Percentiles rank a stretch among this genome's conserved stretches.
Conservation (phyloP, 2,113 vertebrate genomes). For the Myiagra hebetior region DNA sequence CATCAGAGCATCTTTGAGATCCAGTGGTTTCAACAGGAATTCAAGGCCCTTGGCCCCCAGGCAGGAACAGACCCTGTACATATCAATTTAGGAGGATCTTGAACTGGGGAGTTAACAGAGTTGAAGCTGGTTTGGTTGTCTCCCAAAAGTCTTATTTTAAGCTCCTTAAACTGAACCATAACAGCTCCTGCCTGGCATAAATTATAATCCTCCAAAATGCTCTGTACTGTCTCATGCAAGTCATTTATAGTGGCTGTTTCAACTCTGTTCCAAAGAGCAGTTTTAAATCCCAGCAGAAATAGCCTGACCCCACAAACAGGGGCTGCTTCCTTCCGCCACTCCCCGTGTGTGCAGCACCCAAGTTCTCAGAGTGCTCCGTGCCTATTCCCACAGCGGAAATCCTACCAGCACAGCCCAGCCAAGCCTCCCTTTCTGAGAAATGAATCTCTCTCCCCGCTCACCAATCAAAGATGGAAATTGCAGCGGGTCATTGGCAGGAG, state of each 20-base stretch:
- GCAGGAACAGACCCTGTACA: not conserved
- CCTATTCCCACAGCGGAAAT: not conserved
- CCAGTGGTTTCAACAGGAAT: not conserved
- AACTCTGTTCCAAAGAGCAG: not conserved
- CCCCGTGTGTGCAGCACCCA: not conserved
- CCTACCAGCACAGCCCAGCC: not conserved
- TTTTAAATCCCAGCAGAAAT: constrained; percentile 26
- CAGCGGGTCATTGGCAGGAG: not conserved
- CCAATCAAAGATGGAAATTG: constrained; percentile 41
- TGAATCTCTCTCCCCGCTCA: not conserved
- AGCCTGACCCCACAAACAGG: not conserved
- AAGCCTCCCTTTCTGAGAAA: not conserved
- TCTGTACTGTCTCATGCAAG: not conserved
- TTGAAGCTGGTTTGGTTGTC: constrained; percentile 33
- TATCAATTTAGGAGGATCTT: not conserved
- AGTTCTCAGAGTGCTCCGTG: not conserved
- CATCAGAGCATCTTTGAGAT: not conserved
- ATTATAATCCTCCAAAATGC: constrained; percentile 43
- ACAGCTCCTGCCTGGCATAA: constrained; percentile 36
- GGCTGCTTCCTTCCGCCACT: constrained; percentile 15
- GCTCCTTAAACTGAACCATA: not conserved
- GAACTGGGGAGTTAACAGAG: constrained; percentile 2
- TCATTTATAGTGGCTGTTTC: constrained; percentile 37
- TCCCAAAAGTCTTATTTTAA: constrained; percentile 52
- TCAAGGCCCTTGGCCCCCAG: not conserved